These are phyloP conservation scores for Lagopus muta DNA, from an alignment of 2,113 vertebrate species.

Conservation along the genomic window DNA sequence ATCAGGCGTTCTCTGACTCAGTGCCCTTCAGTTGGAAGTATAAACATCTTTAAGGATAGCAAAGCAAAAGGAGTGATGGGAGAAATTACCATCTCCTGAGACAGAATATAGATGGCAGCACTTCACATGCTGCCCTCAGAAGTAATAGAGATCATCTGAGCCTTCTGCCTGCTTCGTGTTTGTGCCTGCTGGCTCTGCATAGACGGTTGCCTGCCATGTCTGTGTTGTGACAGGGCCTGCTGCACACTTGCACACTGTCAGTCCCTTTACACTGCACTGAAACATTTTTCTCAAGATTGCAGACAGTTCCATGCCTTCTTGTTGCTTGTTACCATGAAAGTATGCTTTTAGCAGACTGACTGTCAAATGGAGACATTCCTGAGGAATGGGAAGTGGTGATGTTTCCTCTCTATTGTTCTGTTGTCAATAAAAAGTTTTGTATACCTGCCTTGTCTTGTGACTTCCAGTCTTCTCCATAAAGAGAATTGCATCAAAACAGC, in stretches of 20 bases:
- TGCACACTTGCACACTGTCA: background rate
- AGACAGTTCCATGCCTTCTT: background rate
- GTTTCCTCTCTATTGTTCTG: slow-evolving; percentile 79
- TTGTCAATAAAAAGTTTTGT: slow-evolving; percentile 84
- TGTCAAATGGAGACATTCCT: slow-evolving; percentile 79
- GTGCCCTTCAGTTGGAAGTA: background rate
- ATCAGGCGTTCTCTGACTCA: background rate
- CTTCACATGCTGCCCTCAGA: background rate
- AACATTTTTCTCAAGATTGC: slow-evolving; percentile 17
- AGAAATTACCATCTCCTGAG: background rate
- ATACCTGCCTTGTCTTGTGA: slow-evolving; percentile 72
- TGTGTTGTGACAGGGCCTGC: slow-evolving; percentile 31
- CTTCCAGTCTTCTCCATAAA: slow-evolving; percentile 8
- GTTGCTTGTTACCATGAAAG: slow-evolving; percentile 37
- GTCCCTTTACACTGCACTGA: slow-evolving; percentile 23
- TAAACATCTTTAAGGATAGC: background rate
- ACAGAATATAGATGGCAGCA: background rate
- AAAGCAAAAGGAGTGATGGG: background rate
- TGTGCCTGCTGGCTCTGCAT: slow-evolving; percentile 28
- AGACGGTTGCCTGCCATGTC: background rate
- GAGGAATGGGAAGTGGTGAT: slow-evolving; percentile 78
- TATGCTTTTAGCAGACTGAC: slow-evolving; percentile 61
- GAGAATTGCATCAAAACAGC: rapidly evolving
- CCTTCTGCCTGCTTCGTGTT: slow-evolving; percentile 1
- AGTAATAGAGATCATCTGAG: background rate